phyloP scores from a whole-genome alignment of 1,140 invertebrate genomes.

The Halesus radiatus region DNA sequence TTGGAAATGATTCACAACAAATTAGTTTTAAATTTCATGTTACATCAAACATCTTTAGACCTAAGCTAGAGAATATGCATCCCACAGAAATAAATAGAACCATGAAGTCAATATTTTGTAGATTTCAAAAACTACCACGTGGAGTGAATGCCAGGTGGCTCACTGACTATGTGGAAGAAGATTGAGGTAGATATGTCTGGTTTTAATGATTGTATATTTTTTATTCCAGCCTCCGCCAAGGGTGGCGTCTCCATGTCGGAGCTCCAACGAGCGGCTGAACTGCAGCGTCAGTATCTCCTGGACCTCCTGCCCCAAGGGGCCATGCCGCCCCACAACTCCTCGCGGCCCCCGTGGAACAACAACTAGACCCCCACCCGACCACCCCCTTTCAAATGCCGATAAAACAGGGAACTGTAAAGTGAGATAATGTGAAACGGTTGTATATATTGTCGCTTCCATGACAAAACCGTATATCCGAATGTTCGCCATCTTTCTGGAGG shows the following conservation, averaged over 20 bases:
- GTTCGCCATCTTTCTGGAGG: neutral
- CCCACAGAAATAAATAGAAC: too few species aligned
- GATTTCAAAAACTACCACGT: too few species aligned
- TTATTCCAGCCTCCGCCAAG: constrained; percentile 60
- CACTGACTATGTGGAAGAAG: too few species aligned
- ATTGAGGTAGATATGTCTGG: too few species aligned
- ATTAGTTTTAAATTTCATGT: too few species aligned
- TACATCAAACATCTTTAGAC: too few species aligned
- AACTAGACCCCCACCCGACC: constrained; percentile 10
- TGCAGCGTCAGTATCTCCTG: constrained; percentile 95
- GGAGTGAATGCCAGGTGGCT: too few species aligned
- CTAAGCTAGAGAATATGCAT: too few species aligned
- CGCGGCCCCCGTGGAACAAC: constrained; percentile 63
- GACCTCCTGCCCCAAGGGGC: constrained; percentile 90
- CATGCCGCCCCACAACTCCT: constrained; percentile 57
- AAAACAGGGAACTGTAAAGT: neutral
- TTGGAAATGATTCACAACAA: too few species aligned
- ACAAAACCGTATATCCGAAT: neutral
- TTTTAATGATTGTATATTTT: neutral
- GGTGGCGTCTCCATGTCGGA: constrained; percentile 77
- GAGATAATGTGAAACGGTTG: neutral
- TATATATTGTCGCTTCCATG: neutral
- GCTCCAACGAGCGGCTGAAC: constrained; percentile 85
- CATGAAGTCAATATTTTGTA: too few species aligned
- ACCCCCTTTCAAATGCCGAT: neutral